Conservation (phyloP, 1,140 invertebrate species). For the Bombus vancouverensis region DNA sequence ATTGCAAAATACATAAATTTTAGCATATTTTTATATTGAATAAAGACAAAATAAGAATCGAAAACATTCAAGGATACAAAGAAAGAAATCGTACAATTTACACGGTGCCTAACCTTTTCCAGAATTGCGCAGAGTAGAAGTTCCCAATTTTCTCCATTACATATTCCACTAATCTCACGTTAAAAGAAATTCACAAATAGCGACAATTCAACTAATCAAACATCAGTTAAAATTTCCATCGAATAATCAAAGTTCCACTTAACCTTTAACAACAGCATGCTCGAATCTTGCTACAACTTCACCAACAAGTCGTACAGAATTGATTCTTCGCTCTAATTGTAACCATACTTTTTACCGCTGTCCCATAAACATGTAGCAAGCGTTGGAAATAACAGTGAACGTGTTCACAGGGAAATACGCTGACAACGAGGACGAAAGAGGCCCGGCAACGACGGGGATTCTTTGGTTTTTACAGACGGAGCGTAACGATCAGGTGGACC, state of each 20-base stretch:
- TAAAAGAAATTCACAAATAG: not conserved
- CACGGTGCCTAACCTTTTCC: too few relatives aligned
- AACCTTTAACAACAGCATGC: not conserved
- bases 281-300: not conserved
- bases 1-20: too few relatives aligned
- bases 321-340: not conserved
- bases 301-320: not conserved
- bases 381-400: too few relatives aligned
- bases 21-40: too few relatives aligned
- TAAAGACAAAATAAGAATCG: too few relatives aligned
- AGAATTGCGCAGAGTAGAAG: too few relatives aligned
- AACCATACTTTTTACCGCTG: not conserved
- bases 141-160: too few relatives aligned
- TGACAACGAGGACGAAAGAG: not conserved
- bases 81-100: too few relatives aligned
- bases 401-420: too few relatives aligned
- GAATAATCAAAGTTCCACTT: not conserved
- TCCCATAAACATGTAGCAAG: not conserved
- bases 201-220: not conserved
- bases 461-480: conserved; percentile 38
- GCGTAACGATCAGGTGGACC: conserved; percentile 36
- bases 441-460: conserved; percentile 1
- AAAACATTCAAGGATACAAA: too few relatives aligned
- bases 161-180: too few relatives aligned
- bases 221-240: too few relatives aligned